phyloP scores from a whole-genome alignment of 2,113 vertebrate species.

The Oreamnos americanus region DNA sequence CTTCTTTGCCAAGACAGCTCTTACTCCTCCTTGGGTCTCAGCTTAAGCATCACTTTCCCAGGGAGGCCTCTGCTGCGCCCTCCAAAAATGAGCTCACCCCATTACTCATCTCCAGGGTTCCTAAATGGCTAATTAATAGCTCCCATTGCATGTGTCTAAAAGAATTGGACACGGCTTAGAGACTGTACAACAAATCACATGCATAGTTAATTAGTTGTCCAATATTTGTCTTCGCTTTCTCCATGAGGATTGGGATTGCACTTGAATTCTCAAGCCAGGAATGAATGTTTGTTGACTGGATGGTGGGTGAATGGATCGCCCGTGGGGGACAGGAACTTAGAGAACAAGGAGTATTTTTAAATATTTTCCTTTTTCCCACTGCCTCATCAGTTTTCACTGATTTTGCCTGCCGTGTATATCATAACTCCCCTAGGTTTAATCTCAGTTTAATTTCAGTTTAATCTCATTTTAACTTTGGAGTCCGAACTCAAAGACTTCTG shows the following conservation, averaged over 20 bases:
- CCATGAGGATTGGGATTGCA: neutral
- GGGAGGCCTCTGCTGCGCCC: neutral
- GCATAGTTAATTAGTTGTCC: neutral
- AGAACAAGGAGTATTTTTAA: conserved; percentile 6
- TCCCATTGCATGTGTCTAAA: neutral
- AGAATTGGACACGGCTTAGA: neutral
- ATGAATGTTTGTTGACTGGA: neutral
- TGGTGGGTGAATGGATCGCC: neutral
- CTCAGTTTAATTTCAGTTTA: neutral
- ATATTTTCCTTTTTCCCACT: conserved; percentile 9
- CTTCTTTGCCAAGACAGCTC: neutral
- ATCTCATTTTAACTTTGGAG: neutral
- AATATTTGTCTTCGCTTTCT: neutral
- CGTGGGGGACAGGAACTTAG: neutral
- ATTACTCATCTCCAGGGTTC: neutral
- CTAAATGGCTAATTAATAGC: neutral
- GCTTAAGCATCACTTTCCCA: neutral
- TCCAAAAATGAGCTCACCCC: neutral
- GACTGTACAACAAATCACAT: neutral
- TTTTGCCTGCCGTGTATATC: conserved; percentile 6
- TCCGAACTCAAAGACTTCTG: conserved; percentile 7
- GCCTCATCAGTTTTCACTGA: neutral
- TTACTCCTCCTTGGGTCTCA: neutral
- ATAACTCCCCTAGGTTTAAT: neutral
- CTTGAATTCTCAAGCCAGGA: neutral